Evolutionary conservation across 2,113 vertebrate species (phyloP).

Genomic region (Sphaerodactylus townsendi): DNA sequence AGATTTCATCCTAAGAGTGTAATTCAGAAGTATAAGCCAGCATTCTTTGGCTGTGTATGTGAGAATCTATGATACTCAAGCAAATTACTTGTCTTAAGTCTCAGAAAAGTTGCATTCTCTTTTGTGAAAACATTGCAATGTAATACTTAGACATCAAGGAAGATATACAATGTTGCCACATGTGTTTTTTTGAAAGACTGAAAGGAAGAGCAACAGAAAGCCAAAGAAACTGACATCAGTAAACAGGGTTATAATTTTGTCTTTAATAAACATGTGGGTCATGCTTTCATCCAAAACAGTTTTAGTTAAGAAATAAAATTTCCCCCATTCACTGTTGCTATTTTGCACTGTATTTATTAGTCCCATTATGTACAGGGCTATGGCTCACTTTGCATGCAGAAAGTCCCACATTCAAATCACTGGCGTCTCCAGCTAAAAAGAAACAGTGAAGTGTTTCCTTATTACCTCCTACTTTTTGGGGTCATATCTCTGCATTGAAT

Average conservation of each 20-base stretch:
- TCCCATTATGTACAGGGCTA: too few species aligned
- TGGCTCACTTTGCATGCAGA: too few species aligned
- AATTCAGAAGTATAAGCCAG: not conserved
- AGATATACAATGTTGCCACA: not conserved
- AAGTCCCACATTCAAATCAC: too few species aligned
- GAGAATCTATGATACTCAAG: not conserved
- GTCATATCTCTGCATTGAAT: too few species aligned
- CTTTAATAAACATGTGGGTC: not conserved
- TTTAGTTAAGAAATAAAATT: too few species aligned
- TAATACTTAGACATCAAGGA: not conserved
- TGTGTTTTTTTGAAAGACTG: slow-evolving; percentile 5
- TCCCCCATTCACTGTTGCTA: too few species aligned
- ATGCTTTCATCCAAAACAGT: too few species aligned
- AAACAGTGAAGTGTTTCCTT: too few species aligned
- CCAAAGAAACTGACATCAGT: not conserved
- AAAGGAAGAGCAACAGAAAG: not conserved
- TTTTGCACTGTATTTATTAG: too few species aligned
- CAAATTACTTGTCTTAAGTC: not conserved
- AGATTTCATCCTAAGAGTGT: not conserved
- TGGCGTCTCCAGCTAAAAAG: too few species aligned
- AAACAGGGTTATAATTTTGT: not conserved
- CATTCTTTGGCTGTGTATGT: not conserved
- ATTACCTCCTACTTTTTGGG: too few species aligned
- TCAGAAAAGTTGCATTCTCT: not conserved
- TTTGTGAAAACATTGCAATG: slow-evolving; percentile 8